Base-by-base conservation (phyloP, 2,113 vertebrate genomes). In the Gambusia affinis region DNA sequence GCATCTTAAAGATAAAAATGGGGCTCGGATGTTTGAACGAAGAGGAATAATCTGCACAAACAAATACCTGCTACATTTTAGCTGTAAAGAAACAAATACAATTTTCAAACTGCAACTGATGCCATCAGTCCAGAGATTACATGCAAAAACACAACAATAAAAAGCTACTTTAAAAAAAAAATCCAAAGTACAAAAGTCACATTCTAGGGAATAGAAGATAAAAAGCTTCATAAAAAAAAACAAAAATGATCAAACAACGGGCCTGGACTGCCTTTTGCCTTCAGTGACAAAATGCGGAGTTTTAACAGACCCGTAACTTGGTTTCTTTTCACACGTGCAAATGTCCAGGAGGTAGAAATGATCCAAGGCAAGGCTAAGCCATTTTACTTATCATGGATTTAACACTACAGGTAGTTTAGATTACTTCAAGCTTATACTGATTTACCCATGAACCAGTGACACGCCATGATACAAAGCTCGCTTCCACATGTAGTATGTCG, bases 401-500 rank as follows among this genome's bases (percentile, higher is more conserved):
- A 64, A 24, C 72, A 67, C 33, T 64, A 31, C 72, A 85, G 79
- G 78, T 86, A 86, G 83, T 73, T 64, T 65, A 37, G 72, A 57
- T 57, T 14, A 15, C 12, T 57, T 11, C 42, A 75, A 28, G 33
- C 60, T 15, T 29, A 4, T 1, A 1, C 2, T 1, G 8, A n/a
- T 60, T 96, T 89, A 97, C 29, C 95, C 92, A 57, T 99, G 96
- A 63, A 98, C 94, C 11, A 99, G 88, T 0, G 97, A 97, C 73
- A 99, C 95, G 5, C 97, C 97, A 0, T 98, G 96, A 0, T 97
- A 95, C 85, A 99, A 84, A 0, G 97, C 97, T 0, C 97, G 94
- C 82, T 99, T 98, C 97, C 97, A 99, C 97, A 99, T 99, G 93
- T 99, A 99, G 86, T 98, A 99, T 0, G 97, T 99, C 0, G 97